These are phyloP conservation scores for Metaphire vulgaris DNA, from an alignment of 1,140 invertebrate genomes.

Conservation along the genomic window DNA sequence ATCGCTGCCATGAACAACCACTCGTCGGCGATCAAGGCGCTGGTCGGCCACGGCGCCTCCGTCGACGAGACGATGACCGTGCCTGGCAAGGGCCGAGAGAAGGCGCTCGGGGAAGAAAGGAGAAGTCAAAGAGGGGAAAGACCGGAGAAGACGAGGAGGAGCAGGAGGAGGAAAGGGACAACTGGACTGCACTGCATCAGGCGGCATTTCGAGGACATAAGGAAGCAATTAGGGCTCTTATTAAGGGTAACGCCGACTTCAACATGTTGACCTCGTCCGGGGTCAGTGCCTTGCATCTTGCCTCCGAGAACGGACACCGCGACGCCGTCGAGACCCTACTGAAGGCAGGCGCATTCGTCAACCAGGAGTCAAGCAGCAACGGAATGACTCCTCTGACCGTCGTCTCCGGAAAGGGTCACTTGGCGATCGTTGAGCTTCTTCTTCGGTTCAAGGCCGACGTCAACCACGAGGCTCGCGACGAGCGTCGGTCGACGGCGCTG, in stretches of 20 bases:
- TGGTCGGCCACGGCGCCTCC: neutral
- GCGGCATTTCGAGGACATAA: neutral
- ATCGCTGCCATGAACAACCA: neutral
- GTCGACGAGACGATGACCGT: neutral
- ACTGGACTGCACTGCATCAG: conserved; percentile 5
- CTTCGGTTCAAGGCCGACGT: neutral
- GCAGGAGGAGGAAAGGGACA: neutral
- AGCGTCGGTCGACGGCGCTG: neutral
- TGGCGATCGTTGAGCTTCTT: conserved; percentile 4
- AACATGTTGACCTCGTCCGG: conserved; percentile 1
- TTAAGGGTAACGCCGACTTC: neutral
- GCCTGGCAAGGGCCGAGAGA: neutral
- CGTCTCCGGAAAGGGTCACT: conserved; percentile 11
- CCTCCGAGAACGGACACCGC: conserved; percentile 4
- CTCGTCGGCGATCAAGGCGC: neutral
- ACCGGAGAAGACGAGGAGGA: neutral
- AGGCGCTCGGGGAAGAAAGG: neutral
- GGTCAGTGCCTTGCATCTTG: neutral
- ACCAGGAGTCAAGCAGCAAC: neutral
- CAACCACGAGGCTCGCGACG: conserved; percentile 2
- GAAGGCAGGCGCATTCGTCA: neutral
- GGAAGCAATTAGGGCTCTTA: neutral
- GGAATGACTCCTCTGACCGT: conserved; percentile 7
- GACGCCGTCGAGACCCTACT: neutral
- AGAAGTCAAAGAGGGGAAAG: too few relatives aligned